phyloP scores from a whole-genome alignment of 2,888 invertebrate species.

The Melipona beecheii region DNA sequence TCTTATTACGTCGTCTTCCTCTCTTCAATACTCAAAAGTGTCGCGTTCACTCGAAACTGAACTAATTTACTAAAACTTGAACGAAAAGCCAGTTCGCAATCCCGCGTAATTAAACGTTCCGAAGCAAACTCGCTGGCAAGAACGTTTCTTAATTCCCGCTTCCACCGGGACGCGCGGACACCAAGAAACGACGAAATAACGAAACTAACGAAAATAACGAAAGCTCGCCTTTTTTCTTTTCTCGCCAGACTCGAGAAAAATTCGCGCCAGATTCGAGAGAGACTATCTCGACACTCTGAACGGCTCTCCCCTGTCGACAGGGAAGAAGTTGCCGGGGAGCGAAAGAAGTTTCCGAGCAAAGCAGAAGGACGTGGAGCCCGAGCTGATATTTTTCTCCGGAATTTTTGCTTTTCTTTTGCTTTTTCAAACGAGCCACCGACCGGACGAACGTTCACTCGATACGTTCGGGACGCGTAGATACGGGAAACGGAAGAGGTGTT shows the following conservation, averaged over 20 bases:
- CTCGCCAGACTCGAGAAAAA: no score
- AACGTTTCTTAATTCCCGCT: no score
- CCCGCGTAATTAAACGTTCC: not conserved
- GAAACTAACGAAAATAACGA: not conserved
- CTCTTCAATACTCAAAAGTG: no score
- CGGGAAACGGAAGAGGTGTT: conserved; percentile 54
- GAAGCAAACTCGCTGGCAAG: not conserved
- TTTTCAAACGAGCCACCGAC: conserved; percentile 4
- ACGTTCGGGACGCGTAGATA: conserved; percentile 51
- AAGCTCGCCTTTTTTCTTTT: not conserved
- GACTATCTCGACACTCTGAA: not conserved
- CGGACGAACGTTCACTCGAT: conserved; percentile 34
- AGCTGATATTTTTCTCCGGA: conserved; percentile 33
- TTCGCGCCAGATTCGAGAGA: not conserved
- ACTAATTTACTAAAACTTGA: not conserved
- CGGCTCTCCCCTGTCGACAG: no score
- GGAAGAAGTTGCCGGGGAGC: not conserved
- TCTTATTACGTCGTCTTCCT: no score
- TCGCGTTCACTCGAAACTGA: no score
- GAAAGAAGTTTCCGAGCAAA: not conserved
- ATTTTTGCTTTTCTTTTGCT: conserved; percentile 8
- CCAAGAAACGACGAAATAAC: not conserved
- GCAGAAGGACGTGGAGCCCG: conserved; percentile 6
- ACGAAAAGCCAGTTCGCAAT: not conserved
- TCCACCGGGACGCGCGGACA: not conserved